Base-by-base conservation (phyloP, 2,797 vertebrate genomes). In the Sciurus vulgaris region DNA sequence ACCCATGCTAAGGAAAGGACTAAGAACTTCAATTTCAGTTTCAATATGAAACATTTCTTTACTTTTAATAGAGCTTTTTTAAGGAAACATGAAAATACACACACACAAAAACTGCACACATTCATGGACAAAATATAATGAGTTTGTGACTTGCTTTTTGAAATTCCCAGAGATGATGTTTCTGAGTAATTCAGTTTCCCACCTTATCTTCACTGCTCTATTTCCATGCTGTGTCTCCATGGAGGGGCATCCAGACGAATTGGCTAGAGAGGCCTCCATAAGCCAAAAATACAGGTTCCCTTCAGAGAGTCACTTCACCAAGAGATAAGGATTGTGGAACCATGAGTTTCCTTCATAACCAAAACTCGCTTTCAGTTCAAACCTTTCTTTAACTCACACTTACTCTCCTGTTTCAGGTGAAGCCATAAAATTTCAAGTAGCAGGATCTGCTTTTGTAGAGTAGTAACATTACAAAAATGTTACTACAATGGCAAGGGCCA, bases 341-440 rank as follows among this genome's bases (percentile, higher is more conserved):
- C 65, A 86, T 82, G 20, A 24, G 86, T 90, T 93, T 30, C 35
- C 61, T 84, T 83, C 13, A 22, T 59, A 67, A 92, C 12, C 17
- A 70, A 90, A 81, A 89, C 30, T 65, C 92, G 33, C 12, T 88
- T 91, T 76, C 7, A 74, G 9, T 84, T 76, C 76, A 83, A 67
- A 93, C 7, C 3, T 54, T 89, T 35, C 28, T 51, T 33, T 83
- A 88, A 54, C 24, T 33, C 54, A 81, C 11, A 63, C 59, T 96
- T 51, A 69, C 49, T 94, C 84, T 95, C 63, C 54, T 49, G 20
- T 92, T 88, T 90, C 38, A 79, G 14, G 20, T 35, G 9, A 93
- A 47, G 59, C 35, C 61, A 84, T 78, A 78, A 81, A 44, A 78
- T 35, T 73, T 56, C 90, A 85, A 85, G 22, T 38, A 94, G 30